Conservation (phyloP, 1,140 invertebrate genomes). For the Pseudachorutes palmiensis region DNA sequence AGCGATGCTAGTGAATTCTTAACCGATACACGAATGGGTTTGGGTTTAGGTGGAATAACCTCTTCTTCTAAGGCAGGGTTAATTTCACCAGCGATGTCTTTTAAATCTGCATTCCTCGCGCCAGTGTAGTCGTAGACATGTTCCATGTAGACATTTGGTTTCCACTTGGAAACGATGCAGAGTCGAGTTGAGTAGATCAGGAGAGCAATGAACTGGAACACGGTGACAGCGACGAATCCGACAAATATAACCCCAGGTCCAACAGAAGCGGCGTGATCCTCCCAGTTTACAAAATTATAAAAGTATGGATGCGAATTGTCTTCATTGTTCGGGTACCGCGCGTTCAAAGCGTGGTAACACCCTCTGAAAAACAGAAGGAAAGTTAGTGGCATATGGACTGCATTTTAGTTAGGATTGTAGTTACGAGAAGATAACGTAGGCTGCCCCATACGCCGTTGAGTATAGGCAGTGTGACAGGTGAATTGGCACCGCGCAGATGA, state of each 20-base stretch:
- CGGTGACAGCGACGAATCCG: background rate
- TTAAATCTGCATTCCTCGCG: background rate
- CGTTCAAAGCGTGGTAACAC: background rate
- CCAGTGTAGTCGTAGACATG: background rate
- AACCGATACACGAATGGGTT: no score
- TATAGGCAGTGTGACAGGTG: background rate
- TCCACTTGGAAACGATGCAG: background rate
- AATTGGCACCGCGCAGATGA: background rate
- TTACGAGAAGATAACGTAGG: background rate
- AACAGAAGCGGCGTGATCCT: background rate
- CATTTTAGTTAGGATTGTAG: background rate
- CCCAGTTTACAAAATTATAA: background rate
- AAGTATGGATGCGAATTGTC: background rate
- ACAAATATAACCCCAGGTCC: background rate
- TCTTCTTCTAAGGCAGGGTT: background rate
- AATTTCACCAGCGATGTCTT: background rate
- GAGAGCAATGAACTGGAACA: background rate
- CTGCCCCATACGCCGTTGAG: background rate
- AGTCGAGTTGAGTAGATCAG: background rate
- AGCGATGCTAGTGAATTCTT: no score
- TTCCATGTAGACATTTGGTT: background rate
- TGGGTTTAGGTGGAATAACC: background rate
- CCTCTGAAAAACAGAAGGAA: background rate
- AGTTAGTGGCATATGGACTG: background rate
- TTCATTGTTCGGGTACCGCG: background rate